phyloP scores from a whole-genome alignment of 2,113 vertebrate species.

The Siniperca chuatsi region DNA sequence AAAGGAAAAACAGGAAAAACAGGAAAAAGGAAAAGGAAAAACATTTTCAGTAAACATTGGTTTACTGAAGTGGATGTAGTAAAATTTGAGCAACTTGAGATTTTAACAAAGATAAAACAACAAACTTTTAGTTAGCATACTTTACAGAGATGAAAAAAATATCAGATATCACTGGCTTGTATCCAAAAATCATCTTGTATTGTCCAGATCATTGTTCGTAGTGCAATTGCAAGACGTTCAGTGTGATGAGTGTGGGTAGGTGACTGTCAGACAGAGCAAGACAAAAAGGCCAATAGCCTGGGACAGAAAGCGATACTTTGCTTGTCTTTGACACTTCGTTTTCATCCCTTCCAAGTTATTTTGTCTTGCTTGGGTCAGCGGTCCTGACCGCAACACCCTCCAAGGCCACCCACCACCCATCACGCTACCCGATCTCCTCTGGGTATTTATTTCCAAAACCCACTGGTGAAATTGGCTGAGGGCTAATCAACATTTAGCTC shows the following conservation, averaged over 20 bases:
- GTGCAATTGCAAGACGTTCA: neutral
- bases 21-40: neutral
- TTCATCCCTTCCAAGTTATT: slow-evolving; percentile 66
- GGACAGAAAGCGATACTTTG: slow-evolving; percentile 47
- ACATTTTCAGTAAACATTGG: neutral
- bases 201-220: neutral
- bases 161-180: neutral
- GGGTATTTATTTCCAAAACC: slow-evolving; percentile 78
- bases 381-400: slow-evolving; percentile 47
- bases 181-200: neutral
- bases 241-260: neutral
- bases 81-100: neutral
- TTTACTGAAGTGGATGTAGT: neutral
- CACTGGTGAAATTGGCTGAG: slow-evolving; percentile 79
- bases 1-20: neutral
- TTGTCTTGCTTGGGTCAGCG: slow-evolving; percentile 66
- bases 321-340: slow-evolving; percentile 59
- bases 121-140: neutral
- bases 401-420: slow-evolving; percentile 32
- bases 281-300: neutral
- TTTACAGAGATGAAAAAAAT: neutral
- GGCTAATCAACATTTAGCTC: slow-evolving; percentile 86
- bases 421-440: slow-evolving; percentile 47
- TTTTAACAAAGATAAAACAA: neutral
- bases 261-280: neutral